Evolutionary conservation across 1,140 invertebrate genomes (phyloP).

Genomic region (Bradysia coprophila): DNA sequence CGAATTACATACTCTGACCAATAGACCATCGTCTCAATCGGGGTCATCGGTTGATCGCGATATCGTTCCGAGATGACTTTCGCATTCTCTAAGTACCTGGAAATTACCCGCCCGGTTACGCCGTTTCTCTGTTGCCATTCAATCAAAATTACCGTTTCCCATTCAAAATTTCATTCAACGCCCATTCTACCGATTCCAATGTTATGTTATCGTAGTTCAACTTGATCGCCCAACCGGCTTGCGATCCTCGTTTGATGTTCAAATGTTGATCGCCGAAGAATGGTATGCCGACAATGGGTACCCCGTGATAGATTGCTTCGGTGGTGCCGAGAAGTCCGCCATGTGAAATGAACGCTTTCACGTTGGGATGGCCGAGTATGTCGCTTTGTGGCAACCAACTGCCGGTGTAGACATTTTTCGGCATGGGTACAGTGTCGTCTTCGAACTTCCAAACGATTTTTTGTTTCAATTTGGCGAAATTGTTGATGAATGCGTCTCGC

Average conservation of each 20-base stretch:
- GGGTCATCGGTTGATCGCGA: too few relatives aligned
- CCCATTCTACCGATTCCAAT: constrained; percentile 11
- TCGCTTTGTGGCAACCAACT: constrained; percentile 49
- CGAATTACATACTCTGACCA: too few relatives aligned
- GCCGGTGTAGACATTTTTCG: constrained; percentile 38
- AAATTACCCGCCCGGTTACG: too few relatives aligned
- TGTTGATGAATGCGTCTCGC: constrained; percentile 26
- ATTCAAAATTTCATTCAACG: constrained; percentile 15
- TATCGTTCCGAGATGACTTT: too few relatives aligned
- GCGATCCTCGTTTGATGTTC: constrained; percentile 23
- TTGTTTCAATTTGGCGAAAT: constrained; percentile 28
- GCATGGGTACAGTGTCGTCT: constrained; percentile 25
- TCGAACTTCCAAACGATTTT: constrained; percentile 38
- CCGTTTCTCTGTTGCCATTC: too few relatives aligned
- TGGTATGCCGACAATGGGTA: constrained; percentile 32
- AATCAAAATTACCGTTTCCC: too few relatives aligned
- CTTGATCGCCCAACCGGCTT: constrained; percentile 17
- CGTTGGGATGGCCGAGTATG: constrained; percentile 28
- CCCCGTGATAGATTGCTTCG: constrained; percentile 30
- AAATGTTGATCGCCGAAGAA: constrained; percentile 34
- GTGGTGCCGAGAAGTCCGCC: constrained; percentile 32
- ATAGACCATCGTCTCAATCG: too few relatives aligned
- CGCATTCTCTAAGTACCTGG: too few relatives aligned
- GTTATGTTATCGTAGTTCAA: constrained; percentile 17
- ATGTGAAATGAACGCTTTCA: constrained; percentile 33